Base-by-base conservation (phyloP, 1,140 invertebrate genomes). In the Drosophila mojavensis region DNA sequence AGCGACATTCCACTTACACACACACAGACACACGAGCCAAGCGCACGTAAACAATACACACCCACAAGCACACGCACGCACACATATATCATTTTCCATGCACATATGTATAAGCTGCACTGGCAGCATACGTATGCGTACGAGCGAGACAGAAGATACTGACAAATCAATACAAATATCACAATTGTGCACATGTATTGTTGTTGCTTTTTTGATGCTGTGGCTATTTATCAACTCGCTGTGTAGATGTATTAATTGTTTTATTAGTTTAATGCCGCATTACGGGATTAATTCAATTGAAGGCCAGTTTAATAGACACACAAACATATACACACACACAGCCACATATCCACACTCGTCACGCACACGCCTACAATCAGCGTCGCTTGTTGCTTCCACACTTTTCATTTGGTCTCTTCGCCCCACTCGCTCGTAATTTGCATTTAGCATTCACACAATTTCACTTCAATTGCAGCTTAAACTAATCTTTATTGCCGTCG, bases 361-460 rank as follows among this genome's bases (percentile, higher is more conserved):
- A 33, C 39, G 56, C 24, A 64, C 58, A 58, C 72, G 43, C 59
- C 58, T 59, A 70, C 60, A 64, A 43, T 30, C 45, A 54, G 66
- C 61, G 66, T 78, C 69, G 82, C 82, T 86, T 86, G 82, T 86
- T 86, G 82, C 83, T 88, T 86, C 61, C 59, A 26, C 43, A 56
- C 20, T 73, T 62, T 47, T 28, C 51, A 26, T 20, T 41, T 24
- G 24, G 43, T 28, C 10, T 11, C 28, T 41, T 15, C 30, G 1
- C n/a, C 43, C 30, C 24, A 36, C 9, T 15, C 28, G 36, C 51
- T 13, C 28, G 41, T 15, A 41, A 53, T 59, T 64, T 75, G 55
- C 48, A 55, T 65, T 75, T 60, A 28, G 33, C 60, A 64, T 75
- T 75, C 59, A 61, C 59, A 59, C 61, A 71, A 75, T 72, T 73